phyloP scores from a whole-genome alignment of 2,113 vertebrate genomes.

The Ammodytes marinus region DNA sequence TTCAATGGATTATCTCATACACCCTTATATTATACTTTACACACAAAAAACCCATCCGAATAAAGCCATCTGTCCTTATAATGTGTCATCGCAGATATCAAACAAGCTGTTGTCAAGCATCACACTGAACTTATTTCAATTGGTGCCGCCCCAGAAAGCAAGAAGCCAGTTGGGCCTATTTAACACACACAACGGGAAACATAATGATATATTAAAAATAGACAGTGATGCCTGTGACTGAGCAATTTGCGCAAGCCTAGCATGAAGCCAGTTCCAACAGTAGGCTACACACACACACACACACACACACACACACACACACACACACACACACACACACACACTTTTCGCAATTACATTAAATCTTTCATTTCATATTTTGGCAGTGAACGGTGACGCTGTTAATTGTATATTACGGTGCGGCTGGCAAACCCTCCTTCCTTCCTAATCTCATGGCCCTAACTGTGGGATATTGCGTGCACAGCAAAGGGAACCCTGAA shows the following conservation, averaged over 20 bases:
- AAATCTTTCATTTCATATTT: constrained; percentile 69
- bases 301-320: no score
- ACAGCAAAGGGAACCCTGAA: constrained; percentile 7
- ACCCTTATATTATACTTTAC: no score
- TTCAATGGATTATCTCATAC: neutral
- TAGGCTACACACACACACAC: constrained; percentile 10
- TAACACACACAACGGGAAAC: neutral
- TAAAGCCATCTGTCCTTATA: no score
- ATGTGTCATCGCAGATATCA: no score
- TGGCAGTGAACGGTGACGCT: constrained; percentile 57
- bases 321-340: constrained; percentile 4
- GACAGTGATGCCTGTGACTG: constrained; percentile 4
- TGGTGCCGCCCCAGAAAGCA: neutral
- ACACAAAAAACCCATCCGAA: no score
- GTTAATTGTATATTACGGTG: constrained; percentile 75
- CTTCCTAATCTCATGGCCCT: constrained; percentile 36
- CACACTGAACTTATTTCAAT: no score
- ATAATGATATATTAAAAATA: constrained; percentile 21
- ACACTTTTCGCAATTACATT: constrained; percentile 48
- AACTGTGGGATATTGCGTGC: constrained; percentile 30
- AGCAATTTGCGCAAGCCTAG: neutral
- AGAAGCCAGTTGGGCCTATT: neutral
- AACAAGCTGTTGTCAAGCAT: no score
- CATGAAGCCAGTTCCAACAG: neutral
- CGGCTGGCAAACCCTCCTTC: constrained; percentile 59